These are phyloP conservation scores for Leptinotarsa juncta DNA, from an alignment of 2,888 invertebrate genomes.

Conservation along the genomic window DNA sequence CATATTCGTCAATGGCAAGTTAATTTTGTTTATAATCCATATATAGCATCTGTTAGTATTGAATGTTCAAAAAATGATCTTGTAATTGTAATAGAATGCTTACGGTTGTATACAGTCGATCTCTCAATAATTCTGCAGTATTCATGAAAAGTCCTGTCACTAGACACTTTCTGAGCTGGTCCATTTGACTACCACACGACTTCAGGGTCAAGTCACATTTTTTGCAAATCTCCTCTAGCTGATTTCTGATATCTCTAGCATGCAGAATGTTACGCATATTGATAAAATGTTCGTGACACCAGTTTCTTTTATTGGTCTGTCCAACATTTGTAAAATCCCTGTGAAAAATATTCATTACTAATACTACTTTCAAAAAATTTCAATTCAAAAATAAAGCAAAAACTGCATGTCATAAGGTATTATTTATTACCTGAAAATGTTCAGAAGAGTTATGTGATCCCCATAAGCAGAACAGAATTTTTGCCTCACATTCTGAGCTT, in stretches of 20 bases:
- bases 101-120: conserved; percentile 78
- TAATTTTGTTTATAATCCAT: too few species aligned
- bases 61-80: neutral
- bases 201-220: conserved; percentile 71
- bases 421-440: conserved; percentile 75
- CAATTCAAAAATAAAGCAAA: neutral
- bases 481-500: conserved; percentile 77
- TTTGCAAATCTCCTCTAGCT: conserved; percentile 76
- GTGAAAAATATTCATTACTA: neutral
- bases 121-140: conserved; percentile 82
- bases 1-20: too few species aligned
- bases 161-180: conserved; percentile 82
- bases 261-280: conserved; percentile 85
- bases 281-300: conserved; percentile 92
- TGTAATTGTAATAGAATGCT: conserved; percentile 50
- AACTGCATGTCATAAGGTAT: neutral
- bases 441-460: conserved; percentile 92
- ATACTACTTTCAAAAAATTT: too few species aligned
- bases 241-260: conserved; percentile 83
- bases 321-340: conserved; percentile 71
- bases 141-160: conserved; percentile 87
- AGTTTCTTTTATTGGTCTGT: conserved; percentile 70
- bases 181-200: conserved; percentile 74
- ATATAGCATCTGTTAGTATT: neutral
- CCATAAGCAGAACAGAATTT: conserved; percentile 90